These are phyloP conservation scores for Champsocephalus gunnari DNA, from an alignment of 2,797 vertebrate genomes.

Conservation along the genomic window DNA sequence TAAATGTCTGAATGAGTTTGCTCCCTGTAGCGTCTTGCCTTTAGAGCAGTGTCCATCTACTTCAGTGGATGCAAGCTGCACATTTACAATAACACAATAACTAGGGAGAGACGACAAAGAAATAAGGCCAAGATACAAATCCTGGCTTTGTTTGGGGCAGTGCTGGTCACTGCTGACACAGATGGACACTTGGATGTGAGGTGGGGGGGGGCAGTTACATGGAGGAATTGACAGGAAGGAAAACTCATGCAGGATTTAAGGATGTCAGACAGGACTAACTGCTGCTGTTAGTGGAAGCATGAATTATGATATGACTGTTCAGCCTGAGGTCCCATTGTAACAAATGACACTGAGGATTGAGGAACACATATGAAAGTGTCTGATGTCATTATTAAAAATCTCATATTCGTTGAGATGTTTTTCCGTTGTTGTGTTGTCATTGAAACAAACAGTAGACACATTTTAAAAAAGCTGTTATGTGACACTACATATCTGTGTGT, in stretches of 20 bases:
- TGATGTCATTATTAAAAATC: conserved; percentile 31
- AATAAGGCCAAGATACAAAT: neutral
- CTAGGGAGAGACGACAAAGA: neutral
- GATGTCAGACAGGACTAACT: conserved; percentile 25
- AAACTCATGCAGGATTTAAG: conserved; percentile 35
- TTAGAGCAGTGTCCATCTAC: no score
- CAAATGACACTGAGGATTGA: conserved; percentile 33
- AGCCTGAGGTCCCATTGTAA: conserved; percentile 28
- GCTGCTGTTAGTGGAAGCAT: conserved; percentile 19
- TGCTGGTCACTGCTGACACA: conserved; percentile 44
- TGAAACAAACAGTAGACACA: neutral
- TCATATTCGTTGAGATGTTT: conserved; percentile 8
- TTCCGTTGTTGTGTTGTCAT: neutral
- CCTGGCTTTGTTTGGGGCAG: conserved; percentile 1
- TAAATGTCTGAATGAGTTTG: no score
- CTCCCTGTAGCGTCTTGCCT: no score
- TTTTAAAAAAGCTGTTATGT: neutral
- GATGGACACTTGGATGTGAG: conserved; percentile 50
- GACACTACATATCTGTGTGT: neutral
- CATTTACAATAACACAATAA: neutral
- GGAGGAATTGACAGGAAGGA: conserved; percentile 46
- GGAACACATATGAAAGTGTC: conserved; percentile 44
- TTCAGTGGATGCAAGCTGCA: neutral
- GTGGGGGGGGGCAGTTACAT: conserved; percentile 43
- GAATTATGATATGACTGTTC: conserved; percentile 36